A percentile compares a stretch with the other conserved stretches of the same genome.
Evolutionary conservation across 2,797 vertebrate genomes (phyloP).

Genomic region (Thaleichthys pacificus): DNA sequence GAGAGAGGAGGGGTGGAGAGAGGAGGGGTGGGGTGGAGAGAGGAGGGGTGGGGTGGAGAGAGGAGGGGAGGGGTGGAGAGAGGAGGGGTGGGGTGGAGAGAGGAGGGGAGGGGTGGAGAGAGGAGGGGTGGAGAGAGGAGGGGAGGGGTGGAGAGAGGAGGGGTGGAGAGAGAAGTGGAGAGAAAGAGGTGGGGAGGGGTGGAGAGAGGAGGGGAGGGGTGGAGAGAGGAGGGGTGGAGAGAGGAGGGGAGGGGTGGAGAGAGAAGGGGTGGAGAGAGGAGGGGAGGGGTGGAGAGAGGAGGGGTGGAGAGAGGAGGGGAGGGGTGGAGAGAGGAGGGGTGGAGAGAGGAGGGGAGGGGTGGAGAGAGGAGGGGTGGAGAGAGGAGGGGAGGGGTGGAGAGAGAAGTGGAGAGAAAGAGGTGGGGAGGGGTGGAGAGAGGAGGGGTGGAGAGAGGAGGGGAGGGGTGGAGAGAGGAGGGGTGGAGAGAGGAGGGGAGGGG

Average conservation of each 20-base stretch:
- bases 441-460: background rate
- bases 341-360: background rate
- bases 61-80: background rate
- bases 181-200: no score
- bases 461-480: slow-evolving; percentile 22
- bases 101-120: background rate
- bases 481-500: background rate
- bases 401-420: no score
- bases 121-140: background rate
- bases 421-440: no score
- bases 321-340: background rate
- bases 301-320: slow-evolving; percentile 4
- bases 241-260: background rate
- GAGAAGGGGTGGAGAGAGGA: no score
- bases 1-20: background rate
- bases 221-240: no score
- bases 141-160: background rate
- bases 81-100: slow-evolving; percentile 17
- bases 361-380: background rate
- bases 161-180: no score
- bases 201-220: no score
- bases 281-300: no score
- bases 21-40: background rate
- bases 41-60: no score
- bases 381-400: no score